Percentiles rank a stretch among this genome's conserved stretches.
Conservation (phyloP, 2,888 invertebrate species). For the Zaprionus bogoriensis region DNA sequence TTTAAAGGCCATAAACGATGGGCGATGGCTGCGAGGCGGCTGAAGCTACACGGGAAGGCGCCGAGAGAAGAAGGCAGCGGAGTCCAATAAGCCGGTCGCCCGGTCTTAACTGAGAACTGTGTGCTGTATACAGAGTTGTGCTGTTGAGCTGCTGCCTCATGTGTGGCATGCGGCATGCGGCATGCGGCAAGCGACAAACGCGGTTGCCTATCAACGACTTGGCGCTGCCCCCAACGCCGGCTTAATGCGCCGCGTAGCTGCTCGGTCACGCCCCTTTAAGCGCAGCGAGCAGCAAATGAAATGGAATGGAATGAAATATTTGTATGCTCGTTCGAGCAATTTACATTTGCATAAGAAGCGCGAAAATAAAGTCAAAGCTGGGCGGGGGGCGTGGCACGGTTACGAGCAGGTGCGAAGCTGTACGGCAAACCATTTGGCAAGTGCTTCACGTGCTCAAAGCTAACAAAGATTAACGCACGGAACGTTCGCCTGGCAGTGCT, state of each 20-base stretch:
- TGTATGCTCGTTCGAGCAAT: conserved; percentile 46
- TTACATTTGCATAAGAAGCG: conserved; percentile 59
- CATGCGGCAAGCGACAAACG: conserved; percentile 30
- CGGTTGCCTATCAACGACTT: conserved; percentile 37
- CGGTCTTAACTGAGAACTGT: conserved; percentile 22
- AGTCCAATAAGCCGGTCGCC: conserved; percentile 31
- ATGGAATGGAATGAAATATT: conserved; percentile 51
- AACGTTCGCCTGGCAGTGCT: conserved; percentile 10
- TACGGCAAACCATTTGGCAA: conserved; percentile 37
- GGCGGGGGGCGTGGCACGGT: not conserved
- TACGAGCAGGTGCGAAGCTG: not conserved
- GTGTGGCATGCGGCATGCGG: conserved; percentile 20
- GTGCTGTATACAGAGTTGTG: conserved; percentile 15
- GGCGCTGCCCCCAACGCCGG: conserved; percentile 16
- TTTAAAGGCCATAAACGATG: conserved; percentile 37
- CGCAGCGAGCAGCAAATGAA: conserved; percentile 35
- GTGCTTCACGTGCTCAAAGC: conserved; percentile 52
- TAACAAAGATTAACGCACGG: conserved; percentile 54
- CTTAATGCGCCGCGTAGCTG: conserved; percentile 18
- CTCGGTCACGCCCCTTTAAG: conserved; percentile 15
- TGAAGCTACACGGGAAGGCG: too few species aligned
- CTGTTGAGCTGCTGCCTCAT: conserved; percentile 26
- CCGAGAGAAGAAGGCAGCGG: not conserved
- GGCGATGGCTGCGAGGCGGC: not conserved
- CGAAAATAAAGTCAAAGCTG: conserved; percentile 20